A percentile compares a stretch with the other conserved stretches of the same genome.
phyloP scores from a whole-genome alignment of 92 coral and sea anemone species.

The Ricordea florida region DNA sequence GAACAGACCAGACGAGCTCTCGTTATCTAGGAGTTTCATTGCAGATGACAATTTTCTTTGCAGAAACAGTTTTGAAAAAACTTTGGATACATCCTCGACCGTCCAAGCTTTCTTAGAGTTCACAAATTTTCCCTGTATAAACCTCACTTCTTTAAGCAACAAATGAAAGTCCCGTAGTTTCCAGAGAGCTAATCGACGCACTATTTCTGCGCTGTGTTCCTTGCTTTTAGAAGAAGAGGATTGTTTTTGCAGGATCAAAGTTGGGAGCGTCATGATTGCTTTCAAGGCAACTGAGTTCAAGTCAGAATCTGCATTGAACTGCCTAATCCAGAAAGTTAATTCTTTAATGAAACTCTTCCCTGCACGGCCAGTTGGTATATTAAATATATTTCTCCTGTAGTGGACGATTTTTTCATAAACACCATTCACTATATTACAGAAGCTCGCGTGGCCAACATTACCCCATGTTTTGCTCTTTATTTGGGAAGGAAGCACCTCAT shows the following conservation, averaged over 20 bases:
- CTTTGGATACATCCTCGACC: slow-evolving; percentile 45
- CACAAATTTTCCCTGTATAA: slow-evolving; percentile 44
- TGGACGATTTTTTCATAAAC: slow-evolving; percentile 39
- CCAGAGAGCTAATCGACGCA: not conserved
- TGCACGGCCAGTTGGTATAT: slow-evolving; percentile 50
- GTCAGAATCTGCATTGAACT: slow-evolving; percentile 27
- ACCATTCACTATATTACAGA: slow-evolving; percentile 10
- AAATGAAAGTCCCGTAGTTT: not conserved
- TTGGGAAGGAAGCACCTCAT: slow-evolving; percentile 44
- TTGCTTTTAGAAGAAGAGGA: not conserved
- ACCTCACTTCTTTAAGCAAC: slow-evolving; percentile 44
- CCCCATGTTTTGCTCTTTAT: slow-evolving; percentile 52
- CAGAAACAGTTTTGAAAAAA: slow-evolving; percentile 50
- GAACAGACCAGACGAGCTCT: too few relatives aligned
- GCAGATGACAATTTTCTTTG: slow-evolving; percentile 68
- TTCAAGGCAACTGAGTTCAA: slow-evolving; percentile 30
- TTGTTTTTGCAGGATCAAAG: not conserved
- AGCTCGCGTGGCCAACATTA: slow-evolving; percentile 32
- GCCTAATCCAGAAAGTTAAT: slow-evolving; percentile 36
- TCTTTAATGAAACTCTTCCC: slow-evolving; percentile 44
- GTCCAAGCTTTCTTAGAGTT: slow-evolving; percentile 48
- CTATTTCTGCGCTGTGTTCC: not conserved
- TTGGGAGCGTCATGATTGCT: slow-evolving; percentile 18
- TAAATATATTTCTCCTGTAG: slow-evolving; percentile 46
- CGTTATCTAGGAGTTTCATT: too few relatives aligned